Conservation (phyloP, 2,113 vertebrate species). For the pig (Sus scrofa) region T2T-Sscrofa CM000813.6:110473501-110474000, state of each 20-base stretch:
- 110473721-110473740: neutral
- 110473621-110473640: neutral
- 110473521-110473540: slow-evolving; percentile 18
- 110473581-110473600: neutral
- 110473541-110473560: neutral
- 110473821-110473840: neutral
- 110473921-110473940: neutral
- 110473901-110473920: neutral
- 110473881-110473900: neutral
- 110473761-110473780: neutral
- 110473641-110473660: neutral
- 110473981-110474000: slow-evolving; percentile 8
- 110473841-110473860: neutral
- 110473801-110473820: neutral
- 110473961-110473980: neutral
- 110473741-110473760: neutral
- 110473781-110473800: neutral
- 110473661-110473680: neutral
- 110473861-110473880: neutral
- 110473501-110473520: neutral
- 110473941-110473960: neutral
- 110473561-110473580: neutral
- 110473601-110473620: neutral
- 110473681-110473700: neutral
- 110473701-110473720: neutral